Evolutionary conservation across 35 echinoderm and acorn worm genomes (phyloP).

Genomic region (Ophioderma brevispina): DNA sequence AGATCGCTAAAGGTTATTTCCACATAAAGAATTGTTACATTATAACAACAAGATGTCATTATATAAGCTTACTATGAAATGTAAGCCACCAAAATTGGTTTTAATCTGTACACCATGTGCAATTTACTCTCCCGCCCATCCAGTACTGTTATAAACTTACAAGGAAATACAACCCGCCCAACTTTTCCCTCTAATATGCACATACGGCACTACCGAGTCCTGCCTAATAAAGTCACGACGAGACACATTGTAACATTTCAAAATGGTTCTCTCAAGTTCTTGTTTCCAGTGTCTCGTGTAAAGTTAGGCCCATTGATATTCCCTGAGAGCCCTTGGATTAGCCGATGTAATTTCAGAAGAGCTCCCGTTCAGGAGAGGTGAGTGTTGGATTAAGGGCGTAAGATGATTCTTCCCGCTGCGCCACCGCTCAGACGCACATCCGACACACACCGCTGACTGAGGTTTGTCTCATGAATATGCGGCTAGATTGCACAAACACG

Average conservation of each 20-base stretch:
- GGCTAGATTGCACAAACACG: not conserved
- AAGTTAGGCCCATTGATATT: not conserved
- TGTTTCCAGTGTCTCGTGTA: not conserved
- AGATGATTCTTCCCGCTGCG: not conserved
- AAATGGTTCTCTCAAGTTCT: not conserved
- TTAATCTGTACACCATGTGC: too few relatives aligned
- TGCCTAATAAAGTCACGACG: not conserved
- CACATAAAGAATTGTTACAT: too few relatives aligned
- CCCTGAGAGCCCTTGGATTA: not conserved
- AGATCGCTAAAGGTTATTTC: too few relatives aligned
- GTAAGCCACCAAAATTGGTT: too few relatives aligned
- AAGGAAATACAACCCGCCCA: too few relatives aligned
- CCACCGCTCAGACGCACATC: not conserved
- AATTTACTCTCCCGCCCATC: too few relatives aligned
- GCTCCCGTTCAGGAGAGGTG: not conserved
- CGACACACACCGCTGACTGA: not conserved
- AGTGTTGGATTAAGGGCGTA: slow-evolving; percentile 3
- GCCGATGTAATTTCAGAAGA: not conserved
- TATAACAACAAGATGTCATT: too few relatives aligned
- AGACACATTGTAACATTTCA: slow-evolving; percentile 4
- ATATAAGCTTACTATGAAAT: too few relatives aligned
- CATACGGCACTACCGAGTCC: too few relatives aligned
- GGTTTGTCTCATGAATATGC: not conserved
- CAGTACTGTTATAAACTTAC: too few relatives aligned
- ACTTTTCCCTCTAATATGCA: too few relatives aligned